These are phyloP conservation scores for Manacus vitellinus DNA, from an alignment of 2,113 vertebrate species.

Conservation along the genomic window DNA sequence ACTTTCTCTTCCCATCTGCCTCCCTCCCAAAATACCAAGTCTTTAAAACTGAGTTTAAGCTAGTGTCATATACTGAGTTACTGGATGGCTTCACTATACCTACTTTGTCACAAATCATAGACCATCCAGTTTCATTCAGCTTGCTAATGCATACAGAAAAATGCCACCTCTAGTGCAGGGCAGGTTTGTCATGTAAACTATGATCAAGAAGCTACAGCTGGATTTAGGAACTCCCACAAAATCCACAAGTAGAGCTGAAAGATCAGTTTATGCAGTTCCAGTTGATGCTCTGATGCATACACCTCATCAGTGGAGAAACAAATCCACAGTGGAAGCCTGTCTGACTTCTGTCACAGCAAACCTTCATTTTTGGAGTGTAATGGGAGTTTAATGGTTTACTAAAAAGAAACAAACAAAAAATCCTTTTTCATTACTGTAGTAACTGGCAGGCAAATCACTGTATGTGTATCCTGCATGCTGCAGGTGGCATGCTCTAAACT, in stretches of 20 bases:
- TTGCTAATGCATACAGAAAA: background rate
- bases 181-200: background rate
- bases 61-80: background rate
- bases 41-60: background rate
- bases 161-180: background rate
- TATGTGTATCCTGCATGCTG: background rate
- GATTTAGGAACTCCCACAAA: background rate
- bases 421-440: background rate
- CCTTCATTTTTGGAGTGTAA: background rate
- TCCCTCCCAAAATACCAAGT: accelerated
- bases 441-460: background rate
- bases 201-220: background rate
- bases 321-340: background rate
- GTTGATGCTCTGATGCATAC: background rate
- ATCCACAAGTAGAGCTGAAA: background rate
- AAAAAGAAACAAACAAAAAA: background rate
- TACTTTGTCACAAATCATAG: background rate
- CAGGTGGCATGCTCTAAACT: background rate
- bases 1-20: background rate
- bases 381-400: background rate
- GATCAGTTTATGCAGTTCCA: background rate
- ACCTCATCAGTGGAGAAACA: background rate
- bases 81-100: background rate
- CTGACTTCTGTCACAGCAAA: background rate
- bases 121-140: background rate